Evolutionary conservation across 2,797 vertebrate species (phyloP).

Genomic region (Crotalus adamanteus): DNA sequence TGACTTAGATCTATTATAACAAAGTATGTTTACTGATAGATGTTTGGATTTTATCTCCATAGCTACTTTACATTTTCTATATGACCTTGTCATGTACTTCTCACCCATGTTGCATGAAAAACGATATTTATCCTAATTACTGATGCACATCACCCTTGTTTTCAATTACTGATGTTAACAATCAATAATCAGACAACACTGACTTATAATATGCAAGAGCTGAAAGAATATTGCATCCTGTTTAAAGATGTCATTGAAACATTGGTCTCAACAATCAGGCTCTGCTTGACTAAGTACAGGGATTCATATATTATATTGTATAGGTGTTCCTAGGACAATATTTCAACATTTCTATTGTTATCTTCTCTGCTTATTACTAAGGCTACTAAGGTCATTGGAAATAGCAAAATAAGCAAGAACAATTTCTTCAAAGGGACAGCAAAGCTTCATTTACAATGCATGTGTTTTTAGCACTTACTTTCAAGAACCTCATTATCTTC

Average conservation of each 20-base stretch:
- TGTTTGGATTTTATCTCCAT: background rate
- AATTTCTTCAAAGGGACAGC: background rate
- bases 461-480: background rate
- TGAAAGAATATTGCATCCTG: background rate
- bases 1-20: background rate
- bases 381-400: background rate
- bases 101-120: conserved; percentile 1
- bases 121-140: background rate
- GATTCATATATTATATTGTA: conserved; percentile 6
- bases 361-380: background rate
- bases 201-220: background rate
- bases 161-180: background rate
- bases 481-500: background rate
- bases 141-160: conserved; percentile 13
- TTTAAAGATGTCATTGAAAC: conserved; percentile 31
- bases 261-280: background rate
- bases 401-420: background rate
- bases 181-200: conserved; percentile 9
- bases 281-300: conserved; percentile 5
- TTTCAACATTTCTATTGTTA: background rate
- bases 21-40: background rate
- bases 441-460: background rate
- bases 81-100: conserved; percentile 11
- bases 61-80: background rate
- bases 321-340: background rate